Base-by-base conservation (phyloP, 1,140 invertebrate species). In the Drosophila cardini region DNA sequence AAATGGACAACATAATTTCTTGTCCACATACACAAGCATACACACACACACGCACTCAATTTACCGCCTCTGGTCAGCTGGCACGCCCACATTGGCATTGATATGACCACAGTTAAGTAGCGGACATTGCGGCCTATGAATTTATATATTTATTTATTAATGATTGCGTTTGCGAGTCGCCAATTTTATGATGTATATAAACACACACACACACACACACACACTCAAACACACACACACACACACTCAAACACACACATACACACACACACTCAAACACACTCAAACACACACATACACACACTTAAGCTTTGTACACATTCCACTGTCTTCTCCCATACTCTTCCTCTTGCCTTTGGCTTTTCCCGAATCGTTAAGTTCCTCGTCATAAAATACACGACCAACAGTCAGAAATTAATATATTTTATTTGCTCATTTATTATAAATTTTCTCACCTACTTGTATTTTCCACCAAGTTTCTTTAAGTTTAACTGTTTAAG, bases 1-100 rank as follows among this genome's bases (percentile, higher is more conserved):
- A 63, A 77, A 77, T 78, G 79, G 79, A 82, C 79, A 74, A 71
- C 76, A 68, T 82, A 70, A 82, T 82, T 82, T 82, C 46, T 55
- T 42, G 67, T 61, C 10, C 36, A 8, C 34, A 56, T 53, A 34
- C 40, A 42, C 46, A 36, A n/a, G 42, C 40, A n/a, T 43, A 43
- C 26, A 48, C 56, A 4, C 56, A 45, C 56, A 43, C 13, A 13
- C 21, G 3, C 9, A 8, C 7, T 2, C 4, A 0, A n/a, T n/a
- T n/a, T n/a, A n/a, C 21, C 21, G 21, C 21, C 21, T 1, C 34
- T 4, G 10, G 45, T 26, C 10, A 16, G 9, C 8, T 43, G 56
- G 38, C 32, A 55, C 40, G 36, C 50, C 58, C 68, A 16, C 18
- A 15, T 30, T 15, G 30, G 50, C 38, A 36, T 57, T 57, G 32